Conservation (phyloP, 35 echinoderm and acorn worm species). For the Holothuria glaberrima region DNA sequence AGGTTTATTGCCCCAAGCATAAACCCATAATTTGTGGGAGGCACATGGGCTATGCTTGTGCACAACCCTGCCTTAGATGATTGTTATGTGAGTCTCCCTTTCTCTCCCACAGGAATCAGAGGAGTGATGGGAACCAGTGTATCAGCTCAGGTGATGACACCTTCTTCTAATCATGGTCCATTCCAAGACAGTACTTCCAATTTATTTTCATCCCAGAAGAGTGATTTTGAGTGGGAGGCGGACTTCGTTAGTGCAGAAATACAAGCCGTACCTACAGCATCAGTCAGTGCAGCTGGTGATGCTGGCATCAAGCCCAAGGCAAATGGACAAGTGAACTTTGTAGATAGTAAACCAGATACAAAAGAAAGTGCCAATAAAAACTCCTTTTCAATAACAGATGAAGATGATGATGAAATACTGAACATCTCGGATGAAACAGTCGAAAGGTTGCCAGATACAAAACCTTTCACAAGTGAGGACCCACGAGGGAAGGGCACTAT, state of each 20-base stretch:
- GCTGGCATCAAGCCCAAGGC: neutral
- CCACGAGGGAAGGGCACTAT: neutral
- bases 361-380: neutral
- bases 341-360: neutral
- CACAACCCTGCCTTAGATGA: neutral
- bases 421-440: neutral
- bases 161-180: neutral
- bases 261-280: neutral
- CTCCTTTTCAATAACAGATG: constrained; percentile 38
- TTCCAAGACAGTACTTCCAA: constrained; percentile 47
- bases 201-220: constrained; percentile 55
- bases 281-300: constrained; percentile 13
- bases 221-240: constrained; percentile 47
- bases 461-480: neutral
- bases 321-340: neutral
- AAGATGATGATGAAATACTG: constrained; percentile 36
- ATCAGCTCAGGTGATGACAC: neutral
- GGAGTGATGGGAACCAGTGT: neutral
- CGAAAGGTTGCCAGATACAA: neutral
- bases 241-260: constrained; percentile 48
- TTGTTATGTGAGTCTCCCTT: neutral
- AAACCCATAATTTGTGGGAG: too few relatives aligned
- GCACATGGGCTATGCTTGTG: too few relatives aligned
- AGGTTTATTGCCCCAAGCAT: too few relatives aligned
- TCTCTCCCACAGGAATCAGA: neutral